Percentiles rank a stretch among this genome's conserved stretches.
Conservation (phyloP, 1,140 invertebrate species). For the Mycetomoellerius zeteki region DNA sequence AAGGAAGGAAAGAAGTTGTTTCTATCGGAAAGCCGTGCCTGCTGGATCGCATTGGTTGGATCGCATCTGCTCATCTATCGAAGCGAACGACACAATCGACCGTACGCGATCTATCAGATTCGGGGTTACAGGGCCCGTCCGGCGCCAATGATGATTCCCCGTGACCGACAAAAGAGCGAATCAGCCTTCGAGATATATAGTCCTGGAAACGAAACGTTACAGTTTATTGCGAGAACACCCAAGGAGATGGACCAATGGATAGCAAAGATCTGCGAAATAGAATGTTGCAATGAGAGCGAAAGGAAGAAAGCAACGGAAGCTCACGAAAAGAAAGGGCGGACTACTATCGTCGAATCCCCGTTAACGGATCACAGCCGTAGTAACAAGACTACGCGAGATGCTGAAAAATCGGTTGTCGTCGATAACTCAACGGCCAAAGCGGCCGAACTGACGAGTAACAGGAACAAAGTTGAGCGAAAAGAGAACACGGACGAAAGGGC, state of each 20-base stretch:
- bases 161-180: slow-evolving; percentile 79
- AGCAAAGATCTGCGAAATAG: slow-evolving; percentile 72
- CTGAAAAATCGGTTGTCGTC: neutral
- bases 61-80: slow-evolving; percentile 81
- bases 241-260: slow-evolving; percentile 84
- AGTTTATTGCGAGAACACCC: slow-evolving; percentile 79
- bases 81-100: slow-evolving; percentile 78
- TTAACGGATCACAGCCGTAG: neutral
- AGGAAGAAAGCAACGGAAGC: neutral
- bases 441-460: neutral
- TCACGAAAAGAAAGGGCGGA: no score
- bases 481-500: neutral
- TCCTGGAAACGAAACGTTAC: slow-evolving; percentile 79
- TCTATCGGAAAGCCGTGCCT: slow-evolving; percentile 75
- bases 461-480: neutral
- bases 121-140: slow-evolving; percentile 80
- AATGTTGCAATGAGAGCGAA: slow-evolving; percentile 28
- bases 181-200: slow-evolving; percentile 83
- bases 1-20: slow-evolving; percentile 79
- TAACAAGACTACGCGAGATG: neutral
- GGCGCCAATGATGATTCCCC: slow-evolving; percentile 73
- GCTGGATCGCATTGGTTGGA: slow-evolving; percentile 81
- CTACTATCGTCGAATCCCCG: neutral
- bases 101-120: slow-evolving; percentile 76
- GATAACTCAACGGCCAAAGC: neutral